A percentile compares a stretch with the other conserved stretches of the same genome.
These are phyloP conservation scores for Triplophysa dalaica DNA, from an alignment of 2,113 vertebrate species.

Conservation along the genomic window DNA sequence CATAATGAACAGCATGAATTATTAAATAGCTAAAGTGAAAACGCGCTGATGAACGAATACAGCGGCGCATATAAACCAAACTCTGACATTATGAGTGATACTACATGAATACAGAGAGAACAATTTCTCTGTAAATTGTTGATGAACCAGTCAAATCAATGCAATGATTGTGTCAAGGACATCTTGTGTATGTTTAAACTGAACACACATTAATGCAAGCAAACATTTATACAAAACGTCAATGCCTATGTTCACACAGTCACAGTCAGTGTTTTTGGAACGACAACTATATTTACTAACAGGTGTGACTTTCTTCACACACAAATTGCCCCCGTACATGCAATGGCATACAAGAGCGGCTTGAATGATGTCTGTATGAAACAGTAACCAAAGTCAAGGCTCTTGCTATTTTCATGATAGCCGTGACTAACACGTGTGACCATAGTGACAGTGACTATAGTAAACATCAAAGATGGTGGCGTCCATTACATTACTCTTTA, in stretches of 20 bases:
- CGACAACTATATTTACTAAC: no score
- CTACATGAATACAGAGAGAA: not conserved
- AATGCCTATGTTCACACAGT: not conserved
- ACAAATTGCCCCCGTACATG: no score
- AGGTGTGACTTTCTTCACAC: no score
- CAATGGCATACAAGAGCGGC: no score
- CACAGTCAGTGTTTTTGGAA: no score
- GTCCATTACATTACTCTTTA: no score
- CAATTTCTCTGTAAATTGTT: not conserved
- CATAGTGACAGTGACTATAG: no score
- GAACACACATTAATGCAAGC: not conserved
- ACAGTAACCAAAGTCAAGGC: no score
- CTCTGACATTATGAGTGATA: constrained; percentile 5
- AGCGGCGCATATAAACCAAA: constrained; percentile 27
- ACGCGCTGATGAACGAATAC: constrained; percentile 23
- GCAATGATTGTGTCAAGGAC: not conserved
- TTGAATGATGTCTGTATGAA: no score
- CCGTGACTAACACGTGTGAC: no score
- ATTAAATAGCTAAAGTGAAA: constrained; percentile 50
- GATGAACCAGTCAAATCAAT: not conserved
- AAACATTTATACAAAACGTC: not conserved
- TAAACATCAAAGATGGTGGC: no score
- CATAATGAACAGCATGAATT: constrained; percentile 60
- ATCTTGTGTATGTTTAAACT: not conserved
- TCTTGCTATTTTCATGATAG: no score